Evolutionary conservation across 2,797 vertebrate genomes (phyloP), one percentile per base, ranked within the genome.

Genomic region (Hipposideros larvatus): DNA sequence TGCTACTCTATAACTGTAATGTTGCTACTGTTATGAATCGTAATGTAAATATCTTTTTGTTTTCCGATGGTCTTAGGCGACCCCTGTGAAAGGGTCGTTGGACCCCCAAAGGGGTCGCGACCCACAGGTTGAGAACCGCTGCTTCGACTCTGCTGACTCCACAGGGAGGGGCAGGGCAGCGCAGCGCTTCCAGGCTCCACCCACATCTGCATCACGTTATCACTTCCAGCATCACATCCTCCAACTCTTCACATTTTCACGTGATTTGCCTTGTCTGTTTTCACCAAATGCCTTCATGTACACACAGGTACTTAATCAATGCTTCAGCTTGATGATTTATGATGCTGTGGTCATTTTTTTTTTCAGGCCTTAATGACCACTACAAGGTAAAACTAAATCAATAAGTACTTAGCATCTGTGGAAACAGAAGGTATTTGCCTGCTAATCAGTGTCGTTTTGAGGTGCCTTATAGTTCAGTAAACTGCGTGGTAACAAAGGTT

Each of bases 361-460:
- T 85, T 83, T 9, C 10, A 68, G 37, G 24, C 43, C 43, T 94
- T 97, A 97, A 97, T 97, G 92, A 95, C 94, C 88, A 94, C 90
- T 66, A 96, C 34, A 51, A 93, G 43, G 92, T 95, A 97, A 95
- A 97, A 92, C 86, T 79, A 87, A 96, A 97, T 97, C 92, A 93
- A 84, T 96, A 96, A 86, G 55, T 95, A 79, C 65, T 97, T 91
- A 97, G 86, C 96, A 97, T 96, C 95, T 96, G 95, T 80, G 91
- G 48, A 94, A 92, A 96, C 95, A 97, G 97, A 97, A 84, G 88
- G 78, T 80, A 71, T 96, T 92, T 96, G 90, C 94, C 94, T 80
- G 75, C 70, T 95, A 93, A 96, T 97, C 82, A 86, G 92, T 37
- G 28, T 83, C 55, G 41, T 74, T 77, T 77, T 79, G n/a, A 96